Evolutionary conservation across 2,797 vertebrate species (phyloP).

Genomic region (Euphonia xanthogaster): DNA sequence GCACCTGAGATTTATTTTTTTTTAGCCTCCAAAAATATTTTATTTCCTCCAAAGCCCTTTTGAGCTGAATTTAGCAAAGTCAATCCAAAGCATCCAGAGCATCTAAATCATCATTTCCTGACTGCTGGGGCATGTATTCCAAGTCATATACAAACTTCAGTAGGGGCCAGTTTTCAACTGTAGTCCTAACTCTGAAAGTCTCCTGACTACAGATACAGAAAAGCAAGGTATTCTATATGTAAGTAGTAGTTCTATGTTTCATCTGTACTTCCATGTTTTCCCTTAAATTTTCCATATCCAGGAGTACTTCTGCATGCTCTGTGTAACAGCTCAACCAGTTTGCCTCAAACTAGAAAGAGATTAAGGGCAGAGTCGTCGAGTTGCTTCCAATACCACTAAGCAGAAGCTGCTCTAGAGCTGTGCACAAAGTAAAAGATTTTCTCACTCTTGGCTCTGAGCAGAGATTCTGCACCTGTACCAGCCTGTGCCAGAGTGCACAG

Average conservation of each 20-base stretch:
- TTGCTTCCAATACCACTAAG: not conserved
- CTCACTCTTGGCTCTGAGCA: not conserved
- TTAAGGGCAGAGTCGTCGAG: not conserved
- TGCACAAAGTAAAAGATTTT: not conserved
- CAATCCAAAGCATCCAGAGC: not conserved
- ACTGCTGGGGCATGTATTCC: not conserved
- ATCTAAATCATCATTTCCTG: not conserved
- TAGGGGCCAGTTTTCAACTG: not conserved
- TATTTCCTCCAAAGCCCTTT: not conserved
- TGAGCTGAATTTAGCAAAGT: not conserved
- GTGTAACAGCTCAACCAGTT: not conserved
- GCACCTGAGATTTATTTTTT: not conserved
- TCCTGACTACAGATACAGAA: not conserved
- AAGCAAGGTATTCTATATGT: not conserved
- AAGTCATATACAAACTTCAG: not conserved
- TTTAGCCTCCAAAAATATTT: not conserved
- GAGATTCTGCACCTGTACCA: not conserved
- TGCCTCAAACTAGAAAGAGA: not conserved
- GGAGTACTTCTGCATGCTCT: not conserved
- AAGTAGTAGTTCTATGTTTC: not conserved
- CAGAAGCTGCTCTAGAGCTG: not conserved
- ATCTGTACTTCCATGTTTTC: not conserved
- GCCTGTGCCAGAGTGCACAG: not conserved
- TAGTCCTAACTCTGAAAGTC: not conserved
- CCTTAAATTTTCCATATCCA: not conserved